phyloP scores from a whole-genome alignment of 2,113 vertebrate species.

The Ellobius talpinus region DNA sequence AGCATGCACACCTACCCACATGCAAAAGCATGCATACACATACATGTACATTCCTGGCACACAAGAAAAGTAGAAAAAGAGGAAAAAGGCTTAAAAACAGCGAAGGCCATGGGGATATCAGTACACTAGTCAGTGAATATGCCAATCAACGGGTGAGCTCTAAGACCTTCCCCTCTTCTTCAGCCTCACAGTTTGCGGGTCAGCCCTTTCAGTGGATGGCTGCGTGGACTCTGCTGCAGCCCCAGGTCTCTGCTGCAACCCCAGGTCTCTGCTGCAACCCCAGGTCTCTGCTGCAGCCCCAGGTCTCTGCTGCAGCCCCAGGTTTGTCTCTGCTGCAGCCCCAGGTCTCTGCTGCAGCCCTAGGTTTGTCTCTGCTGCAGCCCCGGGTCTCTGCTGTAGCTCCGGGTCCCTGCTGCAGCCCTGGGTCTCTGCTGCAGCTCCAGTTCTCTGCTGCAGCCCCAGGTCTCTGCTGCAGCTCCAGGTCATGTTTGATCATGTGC shows the following conservation, averaged over 20 bases:
- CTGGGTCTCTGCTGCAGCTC: not conserved
- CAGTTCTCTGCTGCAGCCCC: too few species aligned
- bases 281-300: too few species aligned
- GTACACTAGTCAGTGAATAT: not conserved
- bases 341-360: too few species aligned
- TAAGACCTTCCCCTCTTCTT: not conserved
- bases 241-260: not conserved
- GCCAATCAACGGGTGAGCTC: not conserved
- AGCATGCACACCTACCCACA: not conserved
- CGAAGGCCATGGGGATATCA: not conserved
- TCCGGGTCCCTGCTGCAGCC: too few species aligned
- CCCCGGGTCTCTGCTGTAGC: too few species aligned
- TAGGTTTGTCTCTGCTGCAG: too few species aligned
- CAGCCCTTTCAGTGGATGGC: not conserved
- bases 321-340: too few species aligned
- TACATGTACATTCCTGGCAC: too few species aligned
- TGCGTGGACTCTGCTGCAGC: accelerated
- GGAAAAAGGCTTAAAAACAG: not conserved
- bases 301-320: too few species aligned
- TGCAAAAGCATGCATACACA: not conserved
- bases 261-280: too few species aligned
- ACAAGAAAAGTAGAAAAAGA: not conserved
- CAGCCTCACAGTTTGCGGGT: not conserved
- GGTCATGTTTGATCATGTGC: too few species aligned
- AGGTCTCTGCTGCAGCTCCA: not conserved